A percentile compares a stretch with the other conserved stretches of the same genome.
Evolutionary conservation across 2,888 invertebrate genomes (phyloP).

Genomic region (Mimumesa dahlbomi): DNA sequence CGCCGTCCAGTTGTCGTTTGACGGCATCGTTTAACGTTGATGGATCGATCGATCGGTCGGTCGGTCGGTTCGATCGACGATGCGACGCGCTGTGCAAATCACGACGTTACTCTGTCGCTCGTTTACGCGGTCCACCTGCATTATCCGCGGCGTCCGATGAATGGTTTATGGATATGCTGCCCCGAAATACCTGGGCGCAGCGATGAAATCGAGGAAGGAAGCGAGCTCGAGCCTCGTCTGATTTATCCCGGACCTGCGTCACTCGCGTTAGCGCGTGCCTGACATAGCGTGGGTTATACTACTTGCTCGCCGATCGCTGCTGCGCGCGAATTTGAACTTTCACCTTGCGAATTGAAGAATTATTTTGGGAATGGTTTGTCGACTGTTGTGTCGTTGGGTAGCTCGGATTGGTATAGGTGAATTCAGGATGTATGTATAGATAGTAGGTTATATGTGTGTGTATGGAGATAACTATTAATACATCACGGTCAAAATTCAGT

Average conservation of each 20-base stretch:
- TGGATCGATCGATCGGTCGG: slow-evolving; percentile 64
- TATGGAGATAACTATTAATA: too few species aligned
- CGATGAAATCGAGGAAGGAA: slow-evolving; percentile 43
- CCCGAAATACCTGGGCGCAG: slow-evolving; percentile 11
- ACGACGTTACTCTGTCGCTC: slow-evolving; percentile 9
- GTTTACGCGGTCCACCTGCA: slow-evolving; percentile 33
- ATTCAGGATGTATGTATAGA: too few species aligned
- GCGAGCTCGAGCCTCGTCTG: slow-evolving; percentile 40
- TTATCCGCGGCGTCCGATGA: slow-evolving; percentile 56
- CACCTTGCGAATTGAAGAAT: too few species aligned
- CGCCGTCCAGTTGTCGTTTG: slow-evolving; percentile 40
- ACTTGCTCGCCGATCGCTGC: slow-evolving; percentile 11
- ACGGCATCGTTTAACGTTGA: slow-evolving; percentile 66
- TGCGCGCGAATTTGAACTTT: too few species aligned
- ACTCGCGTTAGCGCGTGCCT: slow-evolving; percentile 46
- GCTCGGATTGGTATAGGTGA: too few species aligned
- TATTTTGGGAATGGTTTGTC: too few species aligned
- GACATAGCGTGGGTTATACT: slow-evolving; percentile 44
- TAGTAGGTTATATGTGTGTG: too few species aligned
- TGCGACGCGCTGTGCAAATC: slow-evolving; percentile 27
- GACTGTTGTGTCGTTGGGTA: too few species aligned
- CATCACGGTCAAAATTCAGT: too few species aligned
- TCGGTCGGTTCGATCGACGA: slow-evolving; percentile 57
- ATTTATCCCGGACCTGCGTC: slow-evolving; percentile 49
- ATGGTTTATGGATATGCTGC: slow-evolving; percentile 60